Evolutionary conservation across 2,113 vertebrate genomes (phyloP).

Genomic region (Forbesichthys agassizii): DNA sequence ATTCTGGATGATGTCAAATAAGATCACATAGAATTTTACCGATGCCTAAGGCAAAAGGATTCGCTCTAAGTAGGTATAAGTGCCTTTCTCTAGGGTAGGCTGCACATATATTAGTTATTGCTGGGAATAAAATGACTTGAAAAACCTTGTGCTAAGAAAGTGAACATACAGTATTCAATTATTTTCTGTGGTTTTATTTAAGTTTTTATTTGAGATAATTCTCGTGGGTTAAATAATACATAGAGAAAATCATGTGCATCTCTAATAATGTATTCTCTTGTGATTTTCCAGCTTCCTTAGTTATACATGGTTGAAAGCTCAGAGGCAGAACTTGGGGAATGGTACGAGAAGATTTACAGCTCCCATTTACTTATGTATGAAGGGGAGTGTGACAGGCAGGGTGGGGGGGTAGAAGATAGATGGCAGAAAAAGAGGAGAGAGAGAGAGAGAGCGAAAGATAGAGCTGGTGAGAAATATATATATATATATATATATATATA

Average conservation of each 20-base stretch:
- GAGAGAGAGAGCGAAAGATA: too few relatives aligned
- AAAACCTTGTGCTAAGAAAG: too few relatives aligned
- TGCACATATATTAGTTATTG: neutral
- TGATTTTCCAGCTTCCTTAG: slow-evolving; percentile 31
- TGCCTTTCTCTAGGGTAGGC: neutral
- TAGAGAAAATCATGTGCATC: neutral
- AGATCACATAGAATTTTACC: neutral
- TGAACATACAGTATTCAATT: too few relatives aligned
- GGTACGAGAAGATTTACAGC: slow-evolving; percentile 23
- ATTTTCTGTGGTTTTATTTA: too few relatives aligned
- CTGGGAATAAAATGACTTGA: neutral
- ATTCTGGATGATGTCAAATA: neutral
- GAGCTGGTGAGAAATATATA: too few relatives aligned
- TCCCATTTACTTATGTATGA: slow-evolving; percentile 50
- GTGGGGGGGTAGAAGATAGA: too few relatives aligned
- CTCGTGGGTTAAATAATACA: neutral
- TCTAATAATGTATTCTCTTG: slow-evolving; percentile 17
- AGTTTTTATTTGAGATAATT: neutral
- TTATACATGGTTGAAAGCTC: slow-evolving; percentile 37
- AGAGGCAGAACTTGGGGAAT: slow-evolving; percentile 34
- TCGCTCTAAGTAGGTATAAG: neutral
- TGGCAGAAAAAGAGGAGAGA: neutral
- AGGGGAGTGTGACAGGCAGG: neutral
- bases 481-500: too few relatives aligned
- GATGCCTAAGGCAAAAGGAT: too few relatives aligned